Conservation (phyloP, 1,140 invertebrate species). For the Nasonia giraulti region DNA sequence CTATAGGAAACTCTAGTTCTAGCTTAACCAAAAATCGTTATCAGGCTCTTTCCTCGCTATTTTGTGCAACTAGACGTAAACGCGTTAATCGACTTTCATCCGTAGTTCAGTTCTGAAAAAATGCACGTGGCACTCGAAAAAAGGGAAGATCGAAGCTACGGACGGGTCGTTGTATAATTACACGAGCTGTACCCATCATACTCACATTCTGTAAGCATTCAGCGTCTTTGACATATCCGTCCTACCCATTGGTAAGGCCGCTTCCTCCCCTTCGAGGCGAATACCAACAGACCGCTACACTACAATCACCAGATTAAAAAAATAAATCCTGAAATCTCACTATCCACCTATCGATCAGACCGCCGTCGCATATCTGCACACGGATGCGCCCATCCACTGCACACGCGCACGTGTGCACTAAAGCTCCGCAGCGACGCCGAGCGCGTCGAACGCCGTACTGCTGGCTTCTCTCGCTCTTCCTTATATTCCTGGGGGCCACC, state of each 20-base stretch:
- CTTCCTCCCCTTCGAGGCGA: not conserved
- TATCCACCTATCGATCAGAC: not conserved
- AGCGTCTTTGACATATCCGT: constrained; percentile 74
- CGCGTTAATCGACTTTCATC: too few relatives aligned
- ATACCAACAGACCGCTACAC: not conserved
- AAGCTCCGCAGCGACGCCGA: not conserved
- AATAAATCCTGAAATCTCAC: not conserved
- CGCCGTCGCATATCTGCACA: not conserved
- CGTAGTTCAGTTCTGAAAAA: too few relatives aligned
- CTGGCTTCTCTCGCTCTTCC: not conserved
- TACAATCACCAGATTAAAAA: not conserved
- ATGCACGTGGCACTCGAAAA: too few relatives aligned
- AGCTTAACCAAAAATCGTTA: not conserved
- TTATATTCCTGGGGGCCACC: not conserved
- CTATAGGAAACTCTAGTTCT: too few relatives aligned
- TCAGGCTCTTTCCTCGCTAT: too few relatives aligned
- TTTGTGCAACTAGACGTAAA: too few relatives aligned
- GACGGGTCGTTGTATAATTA: too few relatives aligned
- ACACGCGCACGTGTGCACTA: not conserved
- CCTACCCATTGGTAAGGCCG: constrained; percentile 70
- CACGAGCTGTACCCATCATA: constrained; percentile 43
- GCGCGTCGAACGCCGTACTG: not conserved
- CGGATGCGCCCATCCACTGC: not conserved
- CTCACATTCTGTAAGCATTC: constrained; percentile 74
- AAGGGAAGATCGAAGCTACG: too few relatives aligned